These are phyloP conservation scores for Cepaea nemoralis DNA, from an alignment of 1,140 invertebrate species.

Conservation along the genomic window DNA sequence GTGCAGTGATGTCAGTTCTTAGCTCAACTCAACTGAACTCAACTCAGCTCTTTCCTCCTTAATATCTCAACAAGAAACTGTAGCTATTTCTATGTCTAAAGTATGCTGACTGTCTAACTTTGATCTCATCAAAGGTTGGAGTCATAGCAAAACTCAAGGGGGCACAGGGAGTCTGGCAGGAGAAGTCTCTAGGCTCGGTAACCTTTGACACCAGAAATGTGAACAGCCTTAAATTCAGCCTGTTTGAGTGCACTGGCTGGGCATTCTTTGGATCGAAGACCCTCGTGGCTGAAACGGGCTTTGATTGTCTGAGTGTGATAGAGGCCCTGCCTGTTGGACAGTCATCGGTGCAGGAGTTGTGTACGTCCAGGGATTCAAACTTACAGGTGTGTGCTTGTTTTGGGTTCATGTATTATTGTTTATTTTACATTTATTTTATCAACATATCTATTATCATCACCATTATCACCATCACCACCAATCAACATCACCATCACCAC, in stretches of 20 bases:
- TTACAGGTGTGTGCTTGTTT: slow-evolving; percentile 14
- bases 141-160: slow-evolving; percentile 33
- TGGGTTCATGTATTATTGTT: not conserved
- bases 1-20: too few relatives aligned
- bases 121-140: too few relatives aligned
- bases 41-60: too few relatives aligned
- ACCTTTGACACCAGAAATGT: slow-evolving; percentile 44
- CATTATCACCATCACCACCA: too few relatives aligned
- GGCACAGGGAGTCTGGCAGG: slow-evolving; percentile 39
- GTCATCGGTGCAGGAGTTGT: not conserved
- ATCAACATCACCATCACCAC: too few relatives aligned
- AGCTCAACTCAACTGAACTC: too few relatives aligned
- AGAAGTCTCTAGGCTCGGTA: slow-evolving; percentile 38
- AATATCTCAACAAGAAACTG: too few relatives aligned
- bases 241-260: slow-evolving; percentile 46
- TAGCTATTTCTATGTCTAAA: too few relatives aligned
- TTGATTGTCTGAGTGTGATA: slow-evolving; percentile 38
- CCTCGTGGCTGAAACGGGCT: slow-evolving; percentile 37
- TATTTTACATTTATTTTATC: too few relatives aligned
- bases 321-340: slow-evolving; percentile 24
- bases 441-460: too few relatives aligned
- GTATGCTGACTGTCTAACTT: too few relatives aligned
- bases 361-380: not conserved
- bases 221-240: slow-evolving; percentile 46
- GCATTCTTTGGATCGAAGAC: slow-evolving; percentile 46